These are phyloP conservation scores for Cataglyphis cursor DNA, from an alignment of 2,888 invertebrate species.

Conservation along the genomic window DNA sequence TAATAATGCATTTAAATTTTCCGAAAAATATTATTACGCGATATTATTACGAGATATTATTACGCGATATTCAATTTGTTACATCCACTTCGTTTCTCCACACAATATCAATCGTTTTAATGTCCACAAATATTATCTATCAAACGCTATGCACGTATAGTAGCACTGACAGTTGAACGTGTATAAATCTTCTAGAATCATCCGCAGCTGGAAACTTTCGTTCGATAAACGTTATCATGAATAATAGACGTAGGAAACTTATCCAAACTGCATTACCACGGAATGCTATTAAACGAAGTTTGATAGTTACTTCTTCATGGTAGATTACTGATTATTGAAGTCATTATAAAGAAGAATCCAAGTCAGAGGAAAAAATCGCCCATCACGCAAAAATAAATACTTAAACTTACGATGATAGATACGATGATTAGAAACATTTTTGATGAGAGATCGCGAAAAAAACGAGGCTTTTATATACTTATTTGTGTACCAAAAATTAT, in stretches of 20 bases:
- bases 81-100: constrained; percentile 7
- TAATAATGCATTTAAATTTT: not conserved
- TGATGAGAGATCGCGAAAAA: not conserved
- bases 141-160: constrained; percentile 9
- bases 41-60: not conserved
- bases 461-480: not conserved
- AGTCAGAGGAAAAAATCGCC: constrained; percentile 17
- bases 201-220: constrained; percentile 53
- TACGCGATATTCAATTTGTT: not conserved
- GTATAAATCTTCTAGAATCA: constrained; percentile 52
- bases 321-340: constrained; percentile 44
- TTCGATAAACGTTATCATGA: constrained; percentile 59
- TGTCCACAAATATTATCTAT: constrained; percentile 36
- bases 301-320: constrained; percentile 50
- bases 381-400: not conserved
- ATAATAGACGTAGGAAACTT: constrained; percentile 55
- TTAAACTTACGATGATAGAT: not conserved
- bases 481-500: not conserved
- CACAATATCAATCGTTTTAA: constrained; percentile 18
- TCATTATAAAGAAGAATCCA: constrained; percentile 26
- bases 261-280: constrained; percentile 56
- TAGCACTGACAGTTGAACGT: constrained; percentile 23
- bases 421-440: not conserved
- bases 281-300: constrained; percentile 53
- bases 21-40: not conserved